phyloP scores from a whole-genome alignment of 2,797 vertebrate species.

The Moxostoma hubbsi region DNA sequence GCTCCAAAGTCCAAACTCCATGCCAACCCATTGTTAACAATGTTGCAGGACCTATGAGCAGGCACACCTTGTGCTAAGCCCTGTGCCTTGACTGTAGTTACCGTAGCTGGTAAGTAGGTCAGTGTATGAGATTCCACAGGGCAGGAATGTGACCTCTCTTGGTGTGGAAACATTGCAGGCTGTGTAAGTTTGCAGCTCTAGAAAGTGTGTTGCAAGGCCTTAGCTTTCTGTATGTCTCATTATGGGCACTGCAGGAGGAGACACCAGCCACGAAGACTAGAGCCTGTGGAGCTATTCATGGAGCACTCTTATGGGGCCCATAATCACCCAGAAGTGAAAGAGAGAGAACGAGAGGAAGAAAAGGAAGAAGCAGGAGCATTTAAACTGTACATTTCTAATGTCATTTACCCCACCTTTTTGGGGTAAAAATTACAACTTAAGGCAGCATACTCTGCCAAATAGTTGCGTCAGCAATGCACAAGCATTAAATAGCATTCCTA shows the following conservation, averaged over 20 bases:
- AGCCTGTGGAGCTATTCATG: slow-evolving; percentile 77
- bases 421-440: too few relatives aligned
- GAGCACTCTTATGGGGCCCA: slow-evolving; percentile 71
- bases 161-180: slow-evolving; percentile 40
- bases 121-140: slow-evolving; percentile 58
- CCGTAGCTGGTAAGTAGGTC: slow-evolving; percentile 67
- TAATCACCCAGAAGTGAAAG: slow-evolving; percentile 69
- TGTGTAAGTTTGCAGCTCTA: slow-evolving; percentile 31
- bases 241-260: slow-evolving; percentile 71
- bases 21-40: slow-evolving; percentile 34
- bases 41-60: slow-evolving; percentile 31
- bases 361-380: slow-evolving; percentile 23
- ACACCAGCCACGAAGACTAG: slow-evolving; percentile 74
- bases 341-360: slow-evolving; percentile 56
- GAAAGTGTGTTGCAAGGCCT: slow-evolving; percentile 58
- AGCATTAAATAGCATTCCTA: too few relatives aligned
- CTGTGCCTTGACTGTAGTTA: slow-evolving; percentile 59
- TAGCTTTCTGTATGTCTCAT: slow-evolving; percentile 75
- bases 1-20: slow-evolving; percentile 52
- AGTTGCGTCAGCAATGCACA: too few relatives aligned
- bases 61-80: slow-evolving; percentile 66
- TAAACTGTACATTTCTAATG: background rate
- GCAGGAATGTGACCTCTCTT: slow-evolving; percentile 58
- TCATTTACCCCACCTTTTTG: background rate
- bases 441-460: too few relatives aligned